These are phyloP conservation scores for Castor canadensis DNA, from an alignment of 2,113 vertebrate genomes.

Conservation along the genomic window DNA sequence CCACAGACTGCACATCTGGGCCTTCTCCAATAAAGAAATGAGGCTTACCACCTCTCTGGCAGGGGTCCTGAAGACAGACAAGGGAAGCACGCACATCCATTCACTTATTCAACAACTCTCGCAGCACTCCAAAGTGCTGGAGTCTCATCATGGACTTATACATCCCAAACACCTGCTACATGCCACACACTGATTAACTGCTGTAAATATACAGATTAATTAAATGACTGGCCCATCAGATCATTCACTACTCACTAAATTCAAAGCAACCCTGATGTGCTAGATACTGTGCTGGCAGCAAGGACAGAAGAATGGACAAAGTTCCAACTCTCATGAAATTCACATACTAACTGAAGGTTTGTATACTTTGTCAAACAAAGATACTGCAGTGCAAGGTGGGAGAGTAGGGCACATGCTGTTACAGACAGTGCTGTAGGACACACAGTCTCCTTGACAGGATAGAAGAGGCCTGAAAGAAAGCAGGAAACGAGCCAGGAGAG, in stretches of 20 bases:
- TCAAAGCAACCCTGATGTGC: neutral
- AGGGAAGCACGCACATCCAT: neutral
- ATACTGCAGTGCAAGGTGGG: neutral
- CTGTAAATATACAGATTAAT: neutral
- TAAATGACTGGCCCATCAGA: neutral
- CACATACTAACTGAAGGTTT: neutral
- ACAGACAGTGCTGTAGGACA: neutral
- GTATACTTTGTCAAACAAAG: neutral
- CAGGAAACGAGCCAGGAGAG: too few relatives aligned
- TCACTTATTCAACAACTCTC: neutral
- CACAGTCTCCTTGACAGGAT: neutral
- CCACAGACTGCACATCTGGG: neutral
- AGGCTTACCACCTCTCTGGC: neutral
- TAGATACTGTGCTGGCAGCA: neutral
- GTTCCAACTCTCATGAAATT: neutral
- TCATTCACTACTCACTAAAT: neutral
- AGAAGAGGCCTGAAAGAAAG: neutral
- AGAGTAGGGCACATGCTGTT: rapidly evolving
- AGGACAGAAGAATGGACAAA: neutral
- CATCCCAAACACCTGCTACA: neutral
- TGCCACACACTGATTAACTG: neutral
- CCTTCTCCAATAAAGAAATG: neutral
- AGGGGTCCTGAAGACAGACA: neutral
- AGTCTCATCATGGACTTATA: neutral
- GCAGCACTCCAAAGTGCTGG: neutral